Evolutionary conservation across 2,113 vertebrate species (phyloP), one percentile per base, ranked within the genome.

Genomic region (Ciconia stormi): DNA sequence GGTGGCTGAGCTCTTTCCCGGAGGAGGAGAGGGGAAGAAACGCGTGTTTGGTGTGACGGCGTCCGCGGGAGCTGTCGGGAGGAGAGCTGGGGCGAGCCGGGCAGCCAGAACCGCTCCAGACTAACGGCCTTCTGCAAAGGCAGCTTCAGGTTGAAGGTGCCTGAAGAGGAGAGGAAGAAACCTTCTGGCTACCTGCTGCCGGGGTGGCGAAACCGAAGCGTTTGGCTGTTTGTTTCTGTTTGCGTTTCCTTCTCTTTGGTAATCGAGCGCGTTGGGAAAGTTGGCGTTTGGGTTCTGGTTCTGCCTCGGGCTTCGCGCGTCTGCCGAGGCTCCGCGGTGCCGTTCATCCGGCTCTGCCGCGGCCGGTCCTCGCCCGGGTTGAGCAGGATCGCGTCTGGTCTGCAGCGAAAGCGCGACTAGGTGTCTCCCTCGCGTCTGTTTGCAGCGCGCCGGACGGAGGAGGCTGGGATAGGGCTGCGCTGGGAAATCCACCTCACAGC

Each of bases 31-130:
- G 44, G 59, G 32, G 30, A 44, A 53, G 38, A 27, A 27, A 16
- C 0, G 5, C 0, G 2, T n/a, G 38, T 22, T 29, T 21, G 18
- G 74, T 2, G 5, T 29, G 61, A 53, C 0, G 18, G 22, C 6
- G 13, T 26, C 59, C 2, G 7, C 47, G 21, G 36, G 61, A 34
- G 59, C 46, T 38, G n/a, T 50, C 29, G 13, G 73, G 76, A 42
- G 38, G 36, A 38, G 74, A 61, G 44, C 27, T 30, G 74, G 56
- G 42, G 27, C 2, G 22, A 63, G 36, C 36, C 1, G 9, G 27
- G 27, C 76, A 9, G 47, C 47, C 7, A 10, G 38, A n/a, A 11
- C 3, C 3, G 30, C 36, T 52, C 10, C 6, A 21, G 22, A 15
- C 13, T 34, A 16, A 53, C 46, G 13, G 50, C 11, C 7, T 36